Evolutionary conservation across 2,888 invertebrate species (phyloP).

Genomic region (Copidosoma aretas): DNA sequence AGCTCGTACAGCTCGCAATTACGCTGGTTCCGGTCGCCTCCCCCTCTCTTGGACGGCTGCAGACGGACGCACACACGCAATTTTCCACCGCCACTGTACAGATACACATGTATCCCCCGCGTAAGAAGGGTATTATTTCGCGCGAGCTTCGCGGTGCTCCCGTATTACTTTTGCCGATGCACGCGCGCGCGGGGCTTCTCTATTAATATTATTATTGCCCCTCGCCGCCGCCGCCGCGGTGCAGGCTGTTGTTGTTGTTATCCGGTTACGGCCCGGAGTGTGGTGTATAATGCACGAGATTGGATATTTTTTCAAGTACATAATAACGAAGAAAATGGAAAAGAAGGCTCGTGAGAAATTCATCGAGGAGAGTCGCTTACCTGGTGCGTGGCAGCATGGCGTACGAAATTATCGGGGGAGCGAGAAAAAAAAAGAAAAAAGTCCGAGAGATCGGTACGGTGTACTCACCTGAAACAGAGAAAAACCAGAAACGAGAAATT

Average conservation of each 20-base stretch:
- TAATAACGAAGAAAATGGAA: neutral
- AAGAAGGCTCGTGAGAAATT: neutral
- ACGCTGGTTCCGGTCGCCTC: slow-evolving; percentile 24
- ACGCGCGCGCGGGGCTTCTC: neutral
- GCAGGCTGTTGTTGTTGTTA: no score
- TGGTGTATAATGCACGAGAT: neutral
- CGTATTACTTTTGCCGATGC: neutral
- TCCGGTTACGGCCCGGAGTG: no score
- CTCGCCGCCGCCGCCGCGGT: no score
- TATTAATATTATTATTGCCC: neutral
- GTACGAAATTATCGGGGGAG: neutral
- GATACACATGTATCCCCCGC: no score
- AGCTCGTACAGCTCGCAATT: slow-evolving; percentile 21
- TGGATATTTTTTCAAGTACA: neutral
- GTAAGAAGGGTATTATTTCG: neutral
- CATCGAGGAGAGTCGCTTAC: neutral
- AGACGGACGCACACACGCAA: neutral
- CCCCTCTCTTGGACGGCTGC: neutral
- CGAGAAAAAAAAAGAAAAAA: no score
- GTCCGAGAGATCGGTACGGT: no score
- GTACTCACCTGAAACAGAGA: slow-evolving; percentile 31
- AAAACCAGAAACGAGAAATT: neutral
- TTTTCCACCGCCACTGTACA: no score
- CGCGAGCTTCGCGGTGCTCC: neutral
- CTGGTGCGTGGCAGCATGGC: neutral